These are phyloP conservation scores for Synanthedon formicaeformis DNA, from an alignment of 2,888 invertebrate genomes.

Conservation along the genomic window DNA sequence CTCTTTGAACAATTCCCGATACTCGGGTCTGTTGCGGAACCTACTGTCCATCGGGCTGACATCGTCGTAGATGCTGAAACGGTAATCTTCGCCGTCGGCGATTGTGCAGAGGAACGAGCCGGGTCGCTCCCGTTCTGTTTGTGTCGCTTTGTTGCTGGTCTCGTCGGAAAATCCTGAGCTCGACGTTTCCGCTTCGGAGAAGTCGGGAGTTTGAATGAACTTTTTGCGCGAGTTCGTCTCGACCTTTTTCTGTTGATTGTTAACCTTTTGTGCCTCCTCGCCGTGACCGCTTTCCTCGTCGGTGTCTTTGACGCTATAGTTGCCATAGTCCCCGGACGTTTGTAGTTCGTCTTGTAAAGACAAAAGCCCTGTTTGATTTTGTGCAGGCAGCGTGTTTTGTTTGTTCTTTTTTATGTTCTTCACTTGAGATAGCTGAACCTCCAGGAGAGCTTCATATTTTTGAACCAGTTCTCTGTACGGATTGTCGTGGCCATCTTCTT, in stretches of 20 bases:
- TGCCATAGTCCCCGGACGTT: constrained; percentile 79
- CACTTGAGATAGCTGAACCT: constrained; percentile 78
- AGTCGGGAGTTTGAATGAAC: constrained; percentile 82
- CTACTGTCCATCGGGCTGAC: constrained; percentile 83
- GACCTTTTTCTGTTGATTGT: constrained; percentile 52
- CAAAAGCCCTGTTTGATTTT: constrained; percentile 52
- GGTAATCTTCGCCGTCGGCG: constrained; percentile 87
- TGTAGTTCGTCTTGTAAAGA: constrained; percentile 81
- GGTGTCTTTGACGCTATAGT: constrained; percentile 73
- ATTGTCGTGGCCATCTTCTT: constrained; percentile 70
- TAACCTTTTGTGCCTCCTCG: constrained; percentile 62
- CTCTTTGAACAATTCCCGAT: constrained; percentile 83
- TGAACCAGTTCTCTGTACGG: constrained; percentile 85
- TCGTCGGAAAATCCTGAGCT: constrained; percentile 89
- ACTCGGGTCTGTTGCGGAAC: constrained; percentile 86
- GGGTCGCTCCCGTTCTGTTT: constrained; percentile 81
- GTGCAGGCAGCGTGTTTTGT: constrained; percentile 27
- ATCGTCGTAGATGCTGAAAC: constrained; percentile 87
- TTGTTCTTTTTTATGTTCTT: constrained; percentile 61
- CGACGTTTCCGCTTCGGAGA: constrained; percentile 87
- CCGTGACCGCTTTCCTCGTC: constrained; percentile 76
- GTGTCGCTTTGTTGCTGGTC: constrained; percentile 84
- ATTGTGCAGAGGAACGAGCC: constrained; percentile 89
- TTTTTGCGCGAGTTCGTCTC: constrained; percentile 60
- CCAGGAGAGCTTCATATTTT: constrained; percentile 85